Conservation (phyloP, 2,888 invertebrate species). For the Epinotia brunnichana region DNA sequence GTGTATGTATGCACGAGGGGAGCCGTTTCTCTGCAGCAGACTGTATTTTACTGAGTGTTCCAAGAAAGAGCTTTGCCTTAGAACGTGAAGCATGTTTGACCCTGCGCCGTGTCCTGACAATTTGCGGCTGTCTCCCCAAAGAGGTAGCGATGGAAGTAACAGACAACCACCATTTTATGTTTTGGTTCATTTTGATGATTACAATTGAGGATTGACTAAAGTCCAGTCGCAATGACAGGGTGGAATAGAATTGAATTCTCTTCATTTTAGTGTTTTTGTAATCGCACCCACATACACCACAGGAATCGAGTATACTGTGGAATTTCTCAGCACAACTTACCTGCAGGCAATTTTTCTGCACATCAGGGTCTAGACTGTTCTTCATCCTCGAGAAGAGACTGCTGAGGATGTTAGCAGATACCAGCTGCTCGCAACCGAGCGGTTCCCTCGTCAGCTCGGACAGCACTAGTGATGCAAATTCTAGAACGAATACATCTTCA, state of each 20-base stretch:
- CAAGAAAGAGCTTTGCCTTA: no score
- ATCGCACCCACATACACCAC: background rate
- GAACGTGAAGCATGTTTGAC: no score
- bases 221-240: background rate
- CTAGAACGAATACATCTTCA: slow-evolving; percentile 80
- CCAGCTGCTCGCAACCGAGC: slow-evolving; percentile 74
- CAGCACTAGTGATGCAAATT: slow-evolving; percentile 80
- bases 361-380: slow-evolving; percentile 81
- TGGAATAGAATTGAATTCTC: background rate
- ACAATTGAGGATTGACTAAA: no score
- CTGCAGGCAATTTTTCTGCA: slow-evolving; percentile 82
- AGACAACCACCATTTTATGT: background rate
- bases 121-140: background rate
- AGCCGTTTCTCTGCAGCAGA: no score
- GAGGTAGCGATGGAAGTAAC: background rate
- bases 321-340: slow-evolving; percentile 55
- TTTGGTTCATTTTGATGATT: no score
- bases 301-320: background rate
- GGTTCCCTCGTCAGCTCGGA: slow-evolving; percentile 79
- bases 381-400: slow-evolving; percentile 77
- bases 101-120: no score
- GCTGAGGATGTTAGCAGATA: slow-evolving; percentile 73
- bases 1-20: no score
- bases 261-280: background rate
- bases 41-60: background rate